Evolutionary conservation across 2,797 vertebrate genomes (phyloP), one percentile per base, ranked within the genome.

Genomic region (Huso huso): DNA sequence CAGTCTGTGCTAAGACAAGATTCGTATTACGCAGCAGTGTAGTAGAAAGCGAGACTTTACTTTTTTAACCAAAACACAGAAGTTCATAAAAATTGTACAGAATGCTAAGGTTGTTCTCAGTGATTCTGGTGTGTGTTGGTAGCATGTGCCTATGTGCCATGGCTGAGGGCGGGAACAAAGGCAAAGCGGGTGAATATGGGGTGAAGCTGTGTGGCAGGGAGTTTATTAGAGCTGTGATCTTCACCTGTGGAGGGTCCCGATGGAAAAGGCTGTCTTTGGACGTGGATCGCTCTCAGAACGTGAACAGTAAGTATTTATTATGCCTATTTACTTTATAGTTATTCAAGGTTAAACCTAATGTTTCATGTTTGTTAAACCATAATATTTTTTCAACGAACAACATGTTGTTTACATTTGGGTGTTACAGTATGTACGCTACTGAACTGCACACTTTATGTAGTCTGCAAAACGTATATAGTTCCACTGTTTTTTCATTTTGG

Each of bases 141-240:
- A 71, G 69, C 65, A 62, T 82, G 59, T 82, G 79, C 71, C 66
- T 52, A 73, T 65, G 78, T 10, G 76, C 68, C 69, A 62, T 55
- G 67, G 79, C 77, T 12, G 79, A 82, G 5, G 60, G 77, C 51
- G 70, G 77, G 75, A 72, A 76, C 75, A 70, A 69, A 6, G 75
- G 78, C 5, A 18, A 84, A 2, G 79, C 78, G 13, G 78, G 84
- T 73, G 86, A 88, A 18, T 88, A 86, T 69, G 89, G 88, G 1
- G 86, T 93, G 70, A 93, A 90, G 66, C 83, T 96, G 70, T 95
- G 94, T 71, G 93, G 94, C 0, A 82, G 93, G 60, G 93, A 94
- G 82, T 95, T 95, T 77, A 92, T 95, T 84, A 81, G 93, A 74
- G 93, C 93, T 0, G 89, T 95, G 66, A 93, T 94, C 72, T 94